A percentile compares a stretch with the other conserved stretches of the same genome.
Evolutionary conservation across 37 sponge, comb jelly and placozoan species (phyloP).

Genomic region (Hormiphora californensis): DNA sequence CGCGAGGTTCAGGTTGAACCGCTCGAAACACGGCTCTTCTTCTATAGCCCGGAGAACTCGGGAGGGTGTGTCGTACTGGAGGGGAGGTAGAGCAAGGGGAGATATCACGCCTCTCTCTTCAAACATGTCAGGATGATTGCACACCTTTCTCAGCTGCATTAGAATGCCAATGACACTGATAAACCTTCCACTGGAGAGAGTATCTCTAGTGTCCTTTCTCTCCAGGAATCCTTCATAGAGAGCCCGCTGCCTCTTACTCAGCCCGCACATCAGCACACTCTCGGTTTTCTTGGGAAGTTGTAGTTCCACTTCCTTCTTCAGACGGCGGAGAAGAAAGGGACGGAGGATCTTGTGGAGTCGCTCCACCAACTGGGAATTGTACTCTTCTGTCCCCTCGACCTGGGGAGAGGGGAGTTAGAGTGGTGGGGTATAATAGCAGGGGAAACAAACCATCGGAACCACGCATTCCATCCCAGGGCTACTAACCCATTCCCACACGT

Average conservation of each 20-base stretch:
- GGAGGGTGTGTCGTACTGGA: conserved; percentile 35
- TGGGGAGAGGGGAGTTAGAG: no score
- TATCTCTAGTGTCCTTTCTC: conserved; percentile 55
- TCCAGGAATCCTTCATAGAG: conserved; percentile 98
- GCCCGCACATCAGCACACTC: conserved; percentile 76
- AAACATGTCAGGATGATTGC: conserved; percentile 99
- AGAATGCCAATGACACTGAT: conserved; percentile 96
- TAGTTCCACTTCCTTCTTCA: conserved; percentile 93
- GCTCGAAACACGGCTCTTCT: conserved; percentile 63
- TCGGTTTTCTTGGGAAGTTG: conserved; percentile 98
- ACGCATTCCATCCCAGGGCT: no score
- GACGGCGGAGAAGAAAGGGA: conserved; percentile 87
- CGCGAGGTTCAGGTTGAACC: conserved; percentile 65
- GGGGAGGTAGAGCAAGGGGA: conserved; percentile 56
- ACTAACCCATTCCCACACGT: no score
- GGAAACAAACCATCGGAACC: no score
- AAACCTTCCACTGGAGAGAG: conserved; percentile 56
- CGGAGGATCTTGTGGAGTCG: conserved; percentile 93
- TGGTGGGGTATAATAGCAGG: no score
- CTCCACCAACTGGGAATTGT: conserved; percentile 83
- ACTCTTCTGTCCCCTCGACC: conserved; percentile 97
- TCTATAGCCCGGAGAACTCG: conserved; percentile 7
- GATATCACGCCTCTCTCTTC: conserved; percentile 82
- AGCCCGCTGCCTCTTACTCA: conserved; percentile 92
- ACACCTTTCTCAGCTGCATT: conserved; percentile 99